These are phyloP conservation scores for Nematostella vectensis DNA, from an alignment of 92 coral and sea anemone genomes.

Conservation along the genomic window DNA sequence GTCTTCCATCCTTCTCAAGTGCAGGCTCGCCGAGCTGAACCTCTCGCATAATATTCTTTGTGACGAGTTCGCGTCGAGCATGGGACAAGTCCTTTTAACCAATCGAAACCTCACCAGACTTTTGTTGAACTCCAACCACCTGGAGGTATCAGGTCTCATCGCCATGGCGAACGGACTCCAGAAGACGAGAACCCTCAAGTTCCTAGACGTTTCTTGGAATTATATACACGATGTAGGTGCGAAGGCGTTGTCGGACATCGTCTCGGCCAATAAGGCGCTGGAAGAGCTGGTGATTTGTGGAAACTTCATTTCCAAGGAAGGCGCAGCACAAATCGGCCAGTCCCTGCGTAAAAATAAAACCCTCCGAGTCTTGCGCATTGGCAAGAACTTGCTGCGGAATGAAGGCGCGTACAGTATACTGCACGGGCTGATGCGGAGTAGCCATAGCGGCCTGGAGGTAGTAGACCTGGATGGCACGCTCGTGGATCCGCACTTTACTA, in stretches of 20 bases:
- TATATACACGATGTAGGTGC: constrained; percentile 77
- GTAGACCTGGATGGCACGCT: constrained; percentile 80
- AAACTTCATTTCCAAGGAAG: constrained; percentile 55
- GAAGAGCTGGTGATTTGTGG: constrained; percentile 61
- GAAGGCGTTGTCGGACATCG: constrained; percentile 37
- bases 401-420: constrained; percentile 62
- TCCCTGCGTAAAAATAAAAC: constrained; percentile 49
- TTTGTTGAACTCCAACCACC: constrained; percentile 58
- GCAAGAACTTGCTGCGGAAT: constrained; percentile 67
- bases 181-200: constrained; percentile 38
- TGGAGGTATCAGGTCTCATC: constrained; percentile 50
- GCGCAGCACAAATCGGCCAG: constrained; percentile 55
- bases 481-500: constrained; percentile 39
- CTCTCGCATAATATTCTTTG: constrained; percentile 59
- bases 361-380: constrained; percentile 47
- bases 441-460: constrained; percentile 26
- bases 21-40: constrained; percentile 42
- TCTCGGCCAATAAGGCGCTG: constrained; percentile 42
- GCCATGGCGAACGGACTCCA: constrained; percentile 51
- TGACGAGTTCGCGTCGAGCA: constrained; percentile 43
- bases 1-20: constrained; percentile 25
- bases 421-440: constrained; percentile 8
- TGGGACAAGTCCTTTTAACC: constrained; percentile 27
- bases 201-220: constrained; percentile 86
- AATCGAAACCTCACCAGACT: constrained; percentile 40